Evolutionary conservation across 2,797 vertebrate genomes (phyloP).

Genomic region (Phyllotis vaccarum): DNA sequence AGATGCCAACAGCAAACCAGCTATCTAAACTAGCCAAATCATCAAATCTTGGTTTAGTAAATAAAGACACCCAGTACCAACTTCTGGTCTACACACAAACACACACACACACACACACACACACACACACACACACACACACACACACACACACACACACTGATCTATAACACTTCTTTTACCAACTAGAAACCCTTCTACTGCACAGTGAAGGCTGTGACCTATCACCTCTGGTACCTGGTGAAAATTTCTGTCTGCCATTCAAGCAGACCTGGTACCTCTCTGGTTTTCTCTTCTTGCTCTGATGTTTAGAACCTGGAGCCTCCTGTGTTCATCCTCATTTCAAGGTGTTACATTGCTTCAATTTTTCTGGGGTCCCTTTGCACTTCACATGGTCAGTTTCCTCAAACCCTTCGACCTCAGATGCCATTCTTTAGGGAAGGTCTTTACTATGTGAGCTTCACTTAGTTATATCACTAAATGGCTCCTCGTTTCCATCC

Average conservation of each 20-base stretch:
- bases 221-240: background rate
- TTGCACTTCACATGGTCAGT: background rate
- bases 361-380: background rate
- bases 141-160: background rate
- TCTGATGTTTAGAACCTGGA: background rate
- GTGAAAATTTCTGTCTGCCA: background rate
- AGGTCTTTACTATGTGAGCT: background rate
- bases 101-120: background rate
- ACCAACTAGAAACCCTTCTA: background rate
- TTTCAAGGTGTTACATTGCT: background rate
- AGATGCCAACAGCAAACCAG: background rate
- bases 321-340: background rate
- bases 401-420: background rate
- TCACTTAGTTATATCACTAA: background rate
- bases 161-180: background rate
- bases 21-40: background rate
- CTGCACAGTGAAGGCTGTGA: background rate
- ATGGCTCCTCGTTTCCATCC: background rate
- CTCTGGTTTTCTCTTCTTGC: background rate
- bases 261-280: background rate
- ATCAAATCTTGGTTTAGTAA: background rate
- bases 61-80: background rate
- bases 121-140: background rate
- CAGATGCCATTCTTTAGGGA: background rate
- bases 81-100: background rate